Evolutionary conservation across 1,140 invertebrate species (phyloP).

Genomic region (Drosophila melanogaster): DNA sequence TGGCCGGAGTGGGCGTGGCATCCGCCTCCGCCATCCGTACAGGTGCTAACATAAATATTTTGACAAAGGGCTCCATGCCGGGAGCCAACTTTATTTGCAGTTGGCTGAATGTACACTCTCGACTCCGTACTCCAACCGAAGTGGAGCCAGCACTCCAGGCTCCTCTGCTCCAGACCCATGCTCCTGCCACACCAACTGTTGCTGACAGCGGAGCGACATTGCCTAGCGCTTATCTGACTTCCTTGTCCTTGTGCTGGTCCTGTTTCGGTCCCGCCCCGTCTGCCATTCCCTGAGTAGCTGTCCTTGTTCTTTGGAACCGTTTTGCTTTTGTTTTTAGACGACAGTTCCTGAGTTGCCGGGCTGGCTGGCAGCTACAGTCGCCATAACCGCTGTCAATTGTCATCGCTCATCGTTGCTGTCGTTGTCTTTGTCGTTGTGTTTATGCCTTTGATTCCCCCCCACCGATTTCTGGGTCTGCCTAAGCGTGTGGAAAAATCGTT

Average conservation of each 20-base stretch:
- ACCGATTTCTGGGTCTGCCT: slow-evolving; percentile 29
- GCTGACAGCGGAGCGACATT: slow-evolving; percentile 22
- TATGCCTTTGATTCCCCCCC: not conserved
- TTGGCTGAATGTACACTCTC: slow-evolving; percentile 49
- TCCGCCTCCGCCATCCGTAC: slow-evolving; percentile 17
- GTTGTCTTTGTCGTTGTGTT: slow-evolving; percentile 35
- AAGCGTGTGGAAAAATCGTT: slow-evolving; percentile 81
- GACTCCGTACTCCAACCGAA: not conserved
- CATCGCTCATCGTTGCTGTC: slow-evolving; percentile 20
- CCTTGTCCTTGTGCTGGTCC: slow-evolving; percentile 21
- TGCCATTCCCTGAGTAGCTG: slow-evolving; percentile 3
- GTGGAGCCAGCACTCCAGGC: not conserved
- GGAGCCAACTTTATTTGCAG: slow-evolving; percentile 56
- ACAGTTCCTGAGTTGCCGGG: slow-evolving; percentile 8
- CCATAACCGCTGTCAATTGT: slow-evolving; percentile 70
- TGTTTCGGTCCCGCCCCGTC: not conserved
- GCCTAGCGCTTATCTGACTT: slow-evolving; percentile 68
- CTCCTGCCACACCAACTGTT: slow-evolving; percentile 1
- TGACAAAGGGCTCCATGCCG: slow-evolving; percentile 53
- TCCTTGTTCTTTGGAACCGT: slow-evolving; percentile 2
- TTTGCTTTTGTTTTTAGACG: slow-evolving; percentile 45
- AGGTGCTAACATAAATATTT: slow-evolving; percentile 80
- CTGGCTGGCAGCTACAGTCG: slow-evolving; percentile 22
- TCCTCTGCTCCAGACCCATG: not conserved
- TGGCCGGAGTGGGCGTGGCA: not conserved